phyloP scores from a whole-genome alignment of 2,888 invertebrate species.

The Acanthosoma haemorrhoidale region DNA sequence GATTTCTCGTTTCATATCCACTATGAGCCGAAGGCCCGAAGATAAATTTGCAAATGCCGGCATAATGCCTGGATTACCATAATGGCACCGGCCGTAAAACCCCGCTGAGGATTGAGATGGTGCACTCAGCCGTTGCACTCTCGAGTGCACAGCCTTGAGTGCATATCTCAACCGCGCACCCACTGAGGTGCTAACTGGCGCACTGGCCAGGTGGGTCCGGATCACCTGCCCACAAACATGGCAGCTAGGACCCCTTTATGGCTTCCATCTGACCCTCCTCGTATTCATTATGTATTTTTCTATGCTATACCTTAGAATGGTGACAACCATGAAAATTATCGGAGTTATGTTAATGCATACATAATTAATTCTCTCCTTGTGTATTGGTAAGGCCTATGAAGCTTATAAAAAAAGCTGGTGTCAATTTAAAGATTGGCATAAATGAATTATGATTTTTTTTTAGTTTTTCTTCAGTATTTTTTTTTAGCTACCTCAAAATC shows the following conservation, averaged over 20 bases:
- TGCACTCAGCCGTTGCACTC: not conserved
- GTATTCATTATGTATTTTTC: no score
- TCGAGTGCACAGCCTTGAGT: slow-evolving; percentile 3
- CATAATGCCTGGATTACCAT: slow-evolving; percentile 5
- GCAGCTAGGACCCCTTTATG: not conserved
- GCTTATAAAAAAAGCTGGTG: no score
- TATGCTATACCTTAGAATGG: no score
- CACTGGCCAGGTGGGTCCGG: not conserved
- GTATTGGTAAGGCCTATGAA: no score
- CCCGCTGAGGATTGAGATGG: not conserved
- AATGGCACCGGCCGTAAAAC: not conserved
- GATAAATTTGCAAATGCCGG: slow-evolving; percentile 1
- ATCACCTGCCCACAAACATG: not conserved
- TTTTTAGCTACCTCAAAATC: no score
- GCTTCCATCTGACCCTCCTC: no score
- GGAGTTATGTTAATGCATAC: no score
- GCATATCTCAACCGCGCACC: not conserved
- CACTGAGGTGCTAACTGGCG: not conserved
- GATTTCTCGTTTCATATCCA: not conserved
- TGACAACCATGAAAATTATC: no score
- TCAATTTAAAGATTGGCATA: no score
- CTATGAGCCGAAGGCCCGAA: not conserved
- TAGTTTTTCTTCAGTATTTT: no score
- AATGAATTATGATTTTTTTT: no score
- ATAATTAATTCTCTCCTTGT: no score